A percentile compares a stretch with the other conserved stretches of the same genome.
These are phyloP conservation scores for Phrynocephalus vlangalii DNA, from an alignment of 2,797 vertebrate species.

Conservation along the genomic window DNA sequence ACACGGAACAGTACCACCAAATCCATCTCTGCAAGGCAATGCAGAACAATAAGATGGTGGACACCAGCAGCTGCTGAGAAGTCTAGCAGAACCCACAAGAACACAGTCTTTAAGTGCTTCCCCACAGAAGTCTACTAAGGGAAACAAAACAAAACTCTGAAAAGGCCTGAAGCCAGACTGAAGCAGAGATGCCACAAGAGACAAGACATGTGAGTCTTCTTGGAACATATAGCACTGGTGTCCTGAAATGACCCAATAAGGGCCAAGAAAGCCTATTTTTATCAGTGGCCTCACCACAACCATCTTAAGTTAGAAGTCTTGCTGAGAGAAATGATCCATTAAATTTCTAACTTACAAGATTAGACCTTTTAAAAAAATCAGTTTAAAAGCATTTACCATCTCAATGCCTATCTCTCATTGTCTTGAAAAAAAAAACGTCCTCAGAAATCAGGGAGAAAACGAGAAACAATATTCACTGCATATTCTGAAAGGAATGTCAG, in stretches of 20 bases:
- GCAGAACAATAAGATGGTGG: background rate
- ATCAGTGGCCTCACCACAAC: background rate
- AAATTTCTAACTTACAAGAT: conserved; percentile 66
- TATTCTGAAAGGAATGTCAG: conserved; percentile 27
- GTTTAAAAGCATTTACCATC: conserved; percentile 51
- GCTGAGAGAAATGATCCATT: conserved; percentile 45
- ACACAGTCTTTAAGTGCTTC: background rate
- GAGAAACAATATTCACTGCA: background rate
- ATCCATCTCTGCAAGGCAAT: background rate
- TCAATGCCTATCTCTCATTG: conserved; percentile 33
- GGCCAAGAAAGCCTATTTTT: background rate
- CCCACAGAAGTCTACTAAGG: background rate
- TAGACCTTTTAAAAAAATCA: conserved; percentile 63
- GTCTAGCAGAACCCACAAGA: background rate
- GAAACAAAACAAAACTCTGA: background rate
- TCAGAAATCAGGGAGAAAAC: conserved; percentile 21
- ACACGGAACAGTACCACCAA: too few species aligned
- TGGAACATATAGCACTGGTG: background rate
- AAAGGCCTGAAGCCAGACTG: background rate
- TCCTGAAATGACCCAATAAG: background rate
- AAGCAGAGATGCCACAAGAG: background rate
- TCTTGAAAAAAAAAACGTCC: conserved; percentile 37
- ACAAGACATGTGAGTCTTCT: background rate
- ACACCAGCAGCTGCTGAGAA: background rate
- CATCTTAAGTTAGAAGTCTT: background rate